phyloP scores from a whole-genome alignment of 2,888 invertebrate species.

The Heliconius ismenius region DNA sequence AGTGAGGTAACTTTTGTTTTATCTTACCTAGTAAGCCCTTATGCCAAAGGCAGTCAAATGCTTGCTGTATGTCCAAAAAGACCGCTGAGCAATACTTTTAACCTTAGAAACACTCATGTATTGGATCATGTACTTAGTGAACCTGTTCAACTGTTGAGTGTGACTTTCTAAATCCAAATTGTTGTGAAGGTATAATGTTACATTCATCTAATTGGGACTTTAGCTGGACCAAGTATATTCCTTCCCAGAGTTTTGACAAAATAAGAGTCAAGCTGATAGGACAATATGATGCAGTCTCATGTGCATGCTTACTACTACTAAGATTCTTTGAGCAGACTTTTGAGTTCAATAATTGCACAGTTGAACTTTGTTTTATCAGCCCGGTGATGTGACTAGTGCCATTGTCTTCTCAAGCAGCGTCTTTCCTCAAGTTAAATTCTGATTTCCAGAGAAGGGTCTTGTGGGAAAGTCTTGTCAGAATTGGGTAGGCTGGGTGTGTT shows the following conservation, averaged over 20 bases:
- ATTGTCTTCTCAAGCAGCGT: too few relatives aligned
- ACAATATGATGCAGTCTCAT: not conserved
- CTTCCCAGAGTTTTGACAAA: not conserved
- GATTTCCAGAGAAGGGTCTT: too few relatives aligned
- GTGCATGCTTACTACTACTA: not conserved
- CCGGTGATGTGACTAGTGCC: too few relatives aligned
- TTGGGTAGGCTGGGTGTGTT: too few relatives aligned
- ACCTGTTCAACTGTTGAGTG: not conserved
- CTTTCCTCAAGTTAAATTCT: too few relatives aligned
- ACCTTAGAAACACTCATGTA: not conserved
- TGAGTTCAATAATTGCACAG: too few relatives aligned
- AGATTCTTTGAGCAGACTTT: too few relatives aligned
- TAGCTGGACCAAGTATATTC: not conserved
- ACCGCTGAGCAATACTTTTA: not conserved
- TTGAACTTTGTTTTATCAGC: too few relatives aligned
- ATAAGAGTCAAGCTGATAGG: not conserved
- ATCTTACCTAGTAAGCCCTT: not conserved
- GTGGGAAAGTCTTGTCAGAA: too few relatives aligned
- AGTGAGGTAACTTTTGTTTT: not conserved
- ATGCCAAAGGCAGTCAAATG: not conserved
- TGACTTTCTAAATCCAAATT: not conserved
- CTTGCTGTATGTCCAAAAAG: not conserved
- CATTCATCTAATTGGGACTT: not conserved
- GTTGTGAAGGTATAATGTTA: not conserved
- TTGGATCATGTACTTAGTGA: not conserved